phyloP scores from a whole-genome alignment of 2,113 vertebrate genomes.

The Rafetus swinhoei region DNA sequence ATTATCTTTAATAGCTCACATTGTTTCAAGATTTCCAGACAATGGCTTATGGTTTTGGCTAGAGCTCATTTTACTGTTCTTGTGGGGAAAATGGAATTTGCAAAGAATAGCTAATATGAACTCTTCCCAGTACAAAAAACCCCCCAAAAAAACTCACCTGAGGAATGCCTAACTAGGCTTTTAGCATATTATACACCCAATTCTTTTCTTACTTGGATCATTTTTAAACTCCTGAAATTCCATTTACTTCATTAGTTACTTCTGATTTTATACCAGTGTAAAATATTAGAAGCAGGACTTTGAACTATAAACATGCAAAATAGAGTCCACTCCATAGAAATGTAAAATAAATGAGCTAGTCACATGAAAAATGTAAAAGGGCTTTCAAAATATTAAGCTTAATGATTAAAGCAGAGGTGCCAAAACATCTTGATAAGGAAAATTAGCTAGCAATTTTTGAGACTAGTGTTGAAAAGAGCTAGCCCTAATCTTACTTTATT shows the following conservation, averaged over 20 bases:
- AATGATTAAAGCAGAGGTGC: conserved; percentile 31
- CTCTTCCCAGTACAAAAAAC: background rate
- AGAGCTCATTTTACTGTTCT: conserved; percentile 15
- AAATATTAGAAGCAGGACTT: background rate
- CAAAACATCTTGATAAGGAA: conserved; percentile 17
- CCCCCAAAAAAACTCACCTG: background rate
- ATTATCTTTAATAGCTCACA: conserved; percentile 27
- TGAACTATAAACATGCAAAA: conserved; percentile 13
- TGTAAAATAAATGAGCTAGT: background rate
- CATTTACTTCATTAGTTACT: conserved; percentile 22
- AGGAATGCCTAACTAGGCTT: background rate
- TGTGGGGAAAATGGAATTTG: background rate
- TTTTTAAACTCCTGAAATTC: conserved; percentile 23
- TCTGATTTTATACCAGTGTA: background rate
- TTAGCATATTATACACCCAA: background rate
- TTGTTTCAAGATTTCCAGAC: conserved; percentile 26
- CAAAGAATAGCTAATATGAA: conserved; percentile 8
- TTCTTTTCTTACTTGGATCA: background rate
- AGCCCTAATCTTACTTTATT: background rate
- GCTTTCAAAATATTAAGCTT: conserved; percentile 38
- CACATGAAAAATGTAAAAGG: conserved; percentile 1
- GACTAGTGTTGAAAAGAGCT: background rate
- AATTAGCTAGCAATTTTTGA: background rate
- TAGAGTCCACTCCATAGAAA: rapidly evolving
- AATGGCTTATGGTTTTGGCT: background rate